phyloP scores from a whole-genome alignment of 2,888 invertebrate genomes.

The Trissoscelio sp. region DNA sequence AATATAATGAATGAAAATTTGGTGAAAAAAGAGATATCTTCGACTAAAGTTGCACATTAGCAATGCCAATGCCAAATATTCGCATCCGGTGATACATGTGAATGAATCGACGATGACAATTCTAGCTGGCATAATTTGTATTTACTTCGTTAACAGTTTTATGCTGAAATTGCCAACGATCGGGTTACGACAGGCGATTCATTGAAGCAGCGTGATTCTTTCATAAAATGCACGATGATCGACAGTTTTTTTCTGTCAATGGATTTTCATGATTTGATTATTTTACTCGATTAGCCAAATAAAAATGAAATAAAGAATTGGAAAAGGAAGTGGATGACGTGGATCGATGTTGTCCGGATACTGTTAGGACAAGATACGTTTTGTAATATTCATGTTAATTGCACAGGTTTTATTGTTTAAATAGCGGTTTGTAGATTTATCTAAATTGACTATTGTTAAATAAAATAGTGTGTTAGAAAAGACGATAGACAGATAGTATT shows the following conservation, averaged over 20 bases:
- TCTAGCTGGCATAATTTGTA: constrained; percentile 48
- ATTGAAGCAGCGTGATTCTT: constrained; percentile 41
- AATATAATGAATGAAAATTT: constrained; percentile 60
- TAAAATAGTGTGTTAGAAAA: constrained; percentile 1
- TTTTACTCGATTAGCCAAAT: neutral
- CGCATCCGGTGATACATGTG: constrained; percentile 63
- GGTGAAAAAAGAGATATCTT: constrained; percentile 40
- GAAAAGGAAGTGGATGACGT: neutral
- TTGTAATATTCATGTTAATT: constrained; percentile 10
- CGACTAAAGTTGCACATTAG: constrained; percentile 45
- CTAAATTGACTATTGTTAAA: constrained; percentile 7
- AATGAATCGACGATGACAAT: constrained; percentile 27
- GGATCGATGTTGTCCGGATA: neutral
- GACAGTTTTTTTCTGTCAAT: constrained; percentile 45
- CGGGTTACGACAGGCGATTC: constrained; percentile 27
- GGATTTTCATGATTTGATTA: neutral
- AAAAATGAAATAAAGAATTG: neutral
- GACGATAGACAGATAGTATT: neutral
- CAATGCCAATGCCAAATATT: constrained; percentile 61
- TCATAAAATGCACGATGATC: constrained; percentile 29
- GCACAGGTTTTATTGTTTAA: constrained; percentile 15
- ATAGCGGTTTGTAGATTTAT: neutral
- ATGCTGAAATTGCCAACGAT: constrained; percentile 43
- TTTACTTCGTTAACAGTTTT: constrained; percentile 36
- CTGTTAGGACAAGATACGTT: neutral